Conservation (phyloP, 2,113 vertebrate species). For the Vulpes lagopus region DNA sequence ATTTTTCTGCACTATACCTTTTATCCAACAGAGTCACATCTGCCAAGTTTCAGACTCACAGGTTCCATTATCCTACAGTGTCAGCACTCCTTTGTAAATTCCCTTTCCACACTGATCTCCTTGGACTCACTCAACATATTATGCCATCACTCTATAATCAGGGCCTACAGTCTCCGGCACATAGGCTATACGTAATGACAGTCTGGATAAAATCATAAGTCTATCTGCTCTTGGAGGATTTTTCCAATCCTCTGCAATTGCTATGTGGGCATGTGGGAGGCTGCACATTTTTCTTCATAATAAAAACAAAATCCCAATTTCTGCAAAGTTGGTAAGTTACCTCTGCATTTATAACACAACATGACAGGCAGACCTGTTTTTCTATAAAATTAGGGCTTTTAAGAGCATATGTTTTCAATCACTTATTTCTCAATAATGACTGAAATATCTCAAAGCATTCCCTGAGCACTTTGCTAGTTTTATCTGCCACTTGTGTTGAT, state of each 20-base stretch:
- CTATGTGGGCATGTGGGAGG: neutral
- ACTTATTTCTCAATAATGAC: slow-evolving; percentile 46
- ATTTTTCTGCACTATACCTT: slow-evolving; percentile 15
- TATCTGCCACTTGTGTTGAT: neutral
- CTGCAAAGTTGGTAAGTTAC: neutral
- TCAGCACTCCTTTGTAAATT: slow-evolving; percentile 46
- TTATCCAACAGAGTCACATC: neutral
- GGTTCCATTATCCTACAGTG: neutral
- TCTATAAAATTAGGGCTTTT: slow-evolving; percentile 11
- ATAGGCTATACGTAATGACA: neutral
- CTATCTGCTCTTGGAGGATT: neutral
- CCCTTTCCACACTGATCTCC: neutral
- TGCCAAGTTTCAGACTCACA: slow-evolving; percentile 31
- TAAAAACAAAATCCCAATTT: slow-evolving; percentile 62
- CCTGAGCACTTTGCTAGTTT: neutral
- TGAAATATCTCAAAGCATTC: slow-evolving; percentile 22
- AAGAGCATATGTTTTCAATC: slow-evolving; percentile 47
- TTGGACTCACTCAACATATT: neutral
- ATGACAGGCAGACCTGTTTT: neutral
- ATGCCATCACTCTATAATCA: slow-evolving; percentile 19
- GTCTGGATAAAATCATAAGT: neutral
- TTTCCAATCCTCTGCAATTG: neutral
- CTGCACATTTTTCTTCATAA: slow-evolving; percentile 45
- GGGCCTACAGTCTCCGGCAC: slow-evolving; percentile 61
- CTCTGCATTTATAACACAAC: neutral